Evolutionary conservation across 2,113 vertebrate species (phyloP).

Genomic region (Chaetorhynchus papuensis): DNA sequence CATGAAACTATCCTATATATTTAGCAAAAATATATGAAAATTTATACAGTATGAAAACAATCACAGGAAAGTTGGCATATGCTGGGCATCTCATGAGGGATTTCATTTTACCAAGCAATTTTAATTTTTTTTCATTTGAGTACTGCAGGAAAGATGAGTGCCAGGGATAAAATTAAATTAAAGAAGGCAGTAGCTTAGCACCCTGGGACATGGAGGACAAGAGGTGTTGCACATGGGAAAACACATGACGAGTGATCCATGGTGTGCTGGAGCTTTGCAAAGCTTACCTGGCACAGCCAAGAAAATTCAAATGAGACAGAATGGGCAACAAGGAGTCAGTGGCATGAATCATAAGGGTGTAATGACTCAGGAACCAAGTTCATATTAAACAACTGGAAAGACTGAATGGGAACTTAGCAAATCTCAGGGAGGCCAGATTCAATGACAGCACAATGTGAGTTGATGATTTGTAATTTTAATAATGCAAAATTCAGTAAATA

Average conservation of each 20-base stretch:
- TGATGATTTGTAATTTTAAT: constrained; percentile 56
- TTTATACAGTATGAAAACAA: not conserved
- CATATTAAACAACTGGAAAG: not conserved
- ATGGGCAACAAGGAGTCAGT: not conserved
- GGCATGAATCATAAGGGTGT: not conserved
- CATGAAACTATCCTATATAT: not conserved
- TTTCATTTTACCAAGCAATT: not conserved
- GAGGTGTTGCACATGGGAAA: constrained; percentile 34
- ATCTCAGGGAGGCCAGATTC: constrained; percentile 3
- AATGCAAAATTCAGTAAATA: constrained; percentile 66
- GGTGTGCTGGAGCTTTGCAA: not conserved
- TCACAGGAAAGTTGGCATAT: not conserved
- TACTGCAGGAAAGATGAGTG: not conserved
- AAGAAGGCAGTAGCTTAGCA: not conserved
- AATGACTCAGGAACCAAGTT: not conserved
- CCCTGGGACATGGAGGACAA: constrained; percentile 13
- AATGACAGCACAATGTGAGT: constrained; percentile 50
- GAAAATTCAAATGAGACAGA: constrained; percentile 8
- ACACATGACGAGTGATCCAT: constrained; percentile 2
- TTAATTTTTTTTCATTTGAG: not conserved
- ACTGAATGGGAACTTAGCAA: not conserved
- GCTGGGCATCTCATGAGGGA: not conserved
- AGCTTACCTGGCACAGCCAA: not conserved
- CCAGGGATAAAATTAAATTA: constrained; percentile 29
- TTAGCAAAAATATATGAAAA: not conserved